Base-by-base conservation (phyloP, 2,797 vertebrate species). In the Megaceryle alcyon region DNA sequence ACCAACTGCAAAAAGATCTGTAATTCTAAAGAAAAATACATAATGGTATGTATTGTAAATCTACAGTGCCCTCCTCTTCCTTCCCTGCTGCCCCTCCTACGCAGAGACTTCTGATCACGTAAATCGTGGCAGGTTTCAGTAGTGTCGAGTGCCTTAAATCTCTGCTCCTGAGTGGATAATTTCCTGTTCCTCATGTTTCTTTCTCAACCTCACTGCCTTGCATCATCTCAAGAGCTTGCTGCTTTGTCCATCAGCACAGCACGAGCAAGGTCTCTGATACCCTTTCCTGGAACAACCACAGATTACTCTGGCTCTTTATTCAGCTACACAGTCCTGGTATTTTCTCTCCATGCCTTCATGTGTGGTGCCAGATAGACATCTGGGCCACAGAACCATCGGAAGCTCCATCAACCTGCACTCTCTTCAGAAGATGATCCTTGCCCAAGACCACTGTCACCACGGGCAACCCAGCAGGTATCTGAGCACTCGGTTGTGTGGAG, bases 381-480 rank as follows among this genome's bases (percentile, higher is more conserved):
- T 70, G 64, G 51, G 18, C 54, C 12, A 1, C 1, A 1, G 68
- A 33, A 2, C 35, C 23, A 8, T 9, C 46, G 25, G 59, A 43
- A 66, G 39, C 17, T 12, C 1, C 16, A 7, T 10, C 59, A 49
- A n/a, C 59, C 48, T 56, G 35, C 12, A 2, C 29, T 23, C 5
- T 12, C 48, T 51, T 54, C 57, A 10, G 35, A 41, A 39, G n/a
- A 20, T 63, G 26, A 1, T 72, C 25, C 60, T 72, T 7, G 0
- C n/a, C 25, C 5, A 29, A 31, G 49, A 13, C 8, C 26, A 37
- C 22, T 18, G 33, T 29, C 15, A 1, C 16, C 7, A 0, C 13
- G 35, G 48, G 68, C 73, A 56, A 0, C 20, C 20, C 6, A n/a
- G 35, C 22, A 5, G 1, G 6, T 7, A 3, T 7, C 14, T 3